A percentile compares a stretch with the other conserved stretches of the same genome.
Evolutionary conservation across 2,113 vertebrate species (phyloP).

Genomic region (Cygnus buccinator): DNA sequence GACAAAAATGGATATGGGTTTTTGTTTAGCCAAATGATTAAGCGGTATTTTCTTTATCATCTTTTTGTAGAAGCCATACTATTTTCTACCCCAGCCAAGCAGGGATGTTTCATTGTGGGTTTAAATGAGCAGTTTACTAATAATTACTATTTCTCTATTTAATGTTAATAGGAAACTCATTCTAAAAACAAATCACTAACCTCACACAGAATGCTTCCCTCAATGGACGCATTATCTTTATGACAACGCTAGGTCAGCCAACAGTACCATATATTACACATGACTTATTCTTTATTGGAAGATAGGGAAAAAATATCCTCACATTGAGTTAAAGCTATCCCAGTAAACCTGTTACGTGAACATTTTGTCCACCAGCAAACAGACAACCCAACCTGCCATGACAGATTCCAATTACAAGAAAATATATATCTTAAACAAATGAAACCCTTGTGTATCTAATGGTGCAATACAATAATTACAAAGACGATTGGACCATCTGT

Average conservation of each 20-base stretch:
- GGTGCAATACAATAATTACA: conserved; percentile 60
- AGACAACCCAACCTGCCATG: not conserved
- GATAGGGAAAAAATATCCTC: not conserved
- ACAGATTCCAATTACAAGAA: conserved; percentile 67
- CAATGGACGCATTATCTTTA: not conserved
- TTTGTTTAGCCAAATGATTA: conserved; percentile 55
- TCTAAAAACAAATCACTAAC: conserved; percentile 44
- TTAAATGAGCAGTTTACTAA: conserved; percentile 52
- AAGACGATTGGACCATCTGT: conserved; percentile 63
- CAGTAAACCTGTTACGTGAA: conserved; percentile 50
- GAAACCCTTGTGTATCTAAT: conserved; percentile 58
- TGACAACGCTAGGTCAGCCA: conserved; percentile 22
- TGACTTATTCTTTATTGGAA: conserved; percentile 41
- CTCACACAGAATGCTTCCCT: not conserved
- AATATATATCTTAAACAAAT: conserved; percentile 68
- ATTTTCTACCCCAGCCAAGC: not conserved
- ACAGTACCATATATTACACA: not conserved
- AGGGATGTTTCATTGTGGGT: not conserved
- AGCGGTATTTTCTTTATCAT: not conserved
- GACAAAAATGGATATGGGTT: conserved; percentile 63
- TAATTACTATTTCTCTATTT: conserved; percentile 35
- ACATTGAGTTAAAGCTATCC: not conserved
- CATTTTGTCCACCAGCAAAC: conserved; percentile 49
- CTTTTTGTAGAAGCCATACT: conserved; percentile 2
- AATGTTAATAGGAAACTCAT: conserved; percentile 21